Percentiles rank a stretch among this genome's conserved stretches.
phyloP scores from a whole-genome alignment of 2,113 vertebrate genomes.

The Pseudorectes ferrugineus region DNA sequence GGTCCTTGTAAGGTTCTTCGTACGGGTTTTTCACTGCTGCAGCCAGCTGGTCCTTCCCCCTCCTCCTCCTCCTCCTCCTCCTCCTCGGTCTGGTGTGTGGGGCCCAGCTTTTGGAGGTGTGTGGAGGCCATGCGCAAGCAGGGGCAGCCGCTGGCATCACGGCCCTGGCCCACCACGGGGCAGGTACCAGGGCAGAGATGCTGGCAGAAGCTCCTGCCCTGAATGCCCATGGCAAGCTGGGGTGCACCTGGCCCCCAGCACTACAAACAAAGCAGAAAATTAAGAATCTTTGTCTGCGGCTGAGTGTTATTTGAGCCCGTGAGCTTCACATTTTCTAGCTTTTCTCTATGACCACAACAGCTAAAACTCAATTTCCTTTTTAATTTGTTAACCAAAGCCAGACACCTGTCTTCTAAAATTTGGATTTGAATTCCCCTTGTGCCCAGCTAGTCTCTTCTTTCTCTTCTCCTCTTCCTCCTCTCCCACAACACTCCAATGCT shows the following conservation, averaged over 20 bases:
- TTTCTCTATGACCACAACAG: not conserved
- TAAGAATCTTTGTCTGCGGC: not conserved
- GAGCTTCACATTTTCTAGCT: not conserved
- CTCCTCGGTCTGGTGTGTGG: not conserved
- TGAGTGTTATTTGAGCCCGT: not conserved
- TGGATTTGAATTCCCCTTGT: not conserved
- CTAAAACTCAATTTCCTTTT: not conserved
- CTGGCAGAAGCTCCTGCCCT: not conserved
- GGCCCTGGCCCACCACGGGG: rapidly evolving
- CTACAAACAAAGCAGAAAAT: not conserved
- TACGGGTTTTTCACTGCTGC: not conserved
- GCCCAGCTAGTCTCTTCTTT: not conserved
- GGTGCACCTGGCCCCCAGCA: not conserved
- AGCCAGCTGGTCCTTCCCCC: not conserved
- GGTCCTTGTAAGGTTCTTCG: not conserved
- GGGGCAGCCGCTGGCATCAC: not conserved
- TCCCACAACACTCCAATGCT: not conserved
- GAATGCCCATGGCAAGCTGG: not conserved
- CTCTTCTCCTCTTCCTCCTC: not conserved
- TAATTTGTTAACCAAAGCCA: not conserved
- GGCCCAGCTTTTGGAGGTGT: not conserved
- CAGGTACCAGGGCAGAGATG: not conserved
- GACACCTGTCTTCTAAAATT: not conserved
- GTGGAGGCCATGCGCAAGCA: rapidly evolving
- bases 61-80: not conserved